Evolutionary conservation across 2,888 invertebrate genomes (phyloP).

Genomic region (Cremastobaeus sp.): DNA sequence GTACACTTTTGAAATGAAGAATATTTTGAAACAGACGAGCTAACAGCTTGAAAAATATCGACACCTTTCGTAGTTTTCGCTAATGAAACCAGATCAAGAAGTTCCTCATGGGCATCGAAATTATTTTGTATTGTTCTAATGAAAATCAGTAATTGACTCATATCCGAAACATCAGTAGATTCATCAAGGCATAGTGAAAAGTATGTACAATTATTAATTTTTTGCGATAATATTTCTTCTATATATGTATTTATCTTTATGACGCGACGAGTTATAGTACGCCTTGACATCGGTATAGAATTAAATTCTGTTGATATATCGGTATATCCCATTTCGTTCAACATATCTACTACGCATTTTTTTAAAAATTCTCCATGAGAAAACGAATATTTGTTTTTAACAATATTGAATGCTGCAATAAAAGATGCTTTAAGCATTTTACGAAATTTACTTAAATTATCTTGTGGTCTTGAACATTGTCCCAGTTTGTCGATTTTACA

Average conservation of each 20-base stretch:
- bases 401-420: not conserved
- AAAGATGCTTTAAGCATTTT: slow-evolving; percentile 4
- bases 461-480: too few species aligned
- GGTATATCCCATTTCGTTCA: not conserved
- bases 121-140: too few species aligned
- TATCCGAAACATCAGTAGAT: too few species aligned
- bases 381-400: not conserved
- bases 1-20: too few species aligned
- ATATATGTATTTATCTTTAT: slow-evolving; percentile 19
- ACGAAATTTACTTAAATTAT: too few species aligned
- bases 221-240: slow-evolving; percentile 9
- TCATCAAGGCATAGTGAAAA: too few species aligned
- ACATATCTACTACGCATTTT: slow-evolving; percentile 5
- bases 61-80: too few species aligned
- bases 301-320: not conserved
- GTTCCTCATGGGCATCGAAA: too few species aligned
- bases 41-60: too few species aligned
- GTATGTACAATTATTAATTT: slow-evolving; percentile 2
- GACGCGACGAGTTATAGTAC: slow-evolving; percentile 9
- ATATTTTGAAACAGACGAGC: too few species aligned
- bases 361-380: slow-evolving; percentile 6
- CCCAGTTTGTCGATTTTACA: not conserved
- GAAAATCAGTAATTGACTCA: slow-evolving; percentile 8
- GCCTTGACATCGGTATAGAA: slow-evolving; percentile 4
- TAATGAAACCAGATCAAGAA: too few species aligned